Evolutionary conservation across 1,140 invertebrate genomes (phyloP).

Genomic region (Platorchestia sp.): DNA sequence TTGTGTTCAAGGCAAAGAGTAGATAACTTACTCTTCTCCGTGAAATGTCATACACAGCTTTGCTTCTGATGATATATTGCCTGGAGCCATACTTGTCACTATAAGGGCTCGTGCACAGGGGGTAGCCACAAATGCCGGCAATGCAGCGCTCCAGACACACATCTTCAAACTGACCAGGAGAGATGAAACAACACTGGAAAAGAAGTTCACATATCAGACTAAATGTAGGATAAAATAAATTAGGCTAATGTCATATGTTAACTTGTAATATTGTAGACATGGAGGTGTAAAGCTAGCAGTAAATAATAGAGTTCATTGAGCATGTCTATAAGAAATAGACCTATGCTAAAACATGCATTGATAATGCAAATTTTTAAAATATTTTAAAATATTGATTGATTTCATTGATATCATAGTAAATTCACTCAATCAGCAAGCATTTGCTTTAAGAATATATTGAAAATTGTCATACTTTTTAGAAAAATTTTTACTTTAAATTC

Average conservation of each 20-base stretch:
- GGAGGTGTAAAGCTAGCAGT: too few species aligned
- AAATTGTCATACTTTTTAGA: too few species aligned
- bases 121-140: conserved; percentile 12
- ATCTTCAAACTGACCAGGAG: conserved; percentile 22
- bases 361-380: too few species aligned
- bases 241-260: background rate
- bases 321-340: too few species aligned
- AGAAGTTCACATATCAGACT: background rate
- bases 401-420: too few species aligned
- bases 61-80: conserved; percentile 3
- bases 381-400: too few species aligned
- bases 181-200: conserved; percentile 39
- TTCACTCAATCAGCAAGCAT: too few species aligned
- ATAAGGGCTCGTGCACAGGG: background rate
- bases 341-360: too few species aligned
- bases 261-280: background rate
- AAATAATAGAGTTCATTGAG: too few species aligned
- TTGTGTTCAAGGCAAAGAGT: too few species aligned
- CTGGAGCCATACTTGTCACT: background rate
- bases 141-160: conserved; percentile 35
- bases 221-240: background rate
- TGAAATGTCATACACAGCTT: conserved; percentile 33
- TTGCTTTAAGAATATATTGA: too few species aligned
- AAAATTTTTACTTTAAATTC: too few species aligned
- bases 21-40: background rate